A percentile compares a stretch with the other conserved stretches of the same genome.
phyloP scores from a whole-genome alignment of 2,888 invertebrate species.

The Buathra laborator region DNA sequence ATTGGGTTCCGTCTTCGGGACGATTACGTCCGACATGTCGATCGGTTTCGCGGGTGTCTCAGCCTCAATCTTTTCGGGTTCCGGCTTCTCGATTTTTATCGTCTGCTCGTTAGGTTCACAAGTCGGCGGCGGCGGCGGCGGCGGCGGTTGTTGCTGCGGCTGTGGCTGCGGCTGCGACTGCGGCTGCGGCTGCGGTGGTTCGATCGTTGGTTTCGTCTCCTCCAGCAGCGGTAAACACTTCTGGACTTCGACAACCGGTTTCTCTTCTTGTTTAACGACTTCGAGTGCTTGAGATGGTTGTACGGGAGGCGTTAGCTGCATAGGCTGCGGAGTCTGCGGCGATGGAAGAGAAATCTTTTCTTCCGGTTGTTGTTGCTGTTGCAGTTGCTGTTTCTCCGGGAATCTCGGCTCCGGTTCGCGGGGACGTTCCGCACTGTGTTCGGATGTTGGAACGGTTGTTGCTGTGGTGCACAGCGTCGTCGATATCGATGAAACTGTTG shows the following conservation, averaged over 20 bases:
- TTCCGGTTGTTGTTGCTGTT: conserved; percentile 24
- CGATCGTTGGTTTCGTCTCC: conserved; percentile 49
- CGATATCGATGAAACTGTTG: conserved; percentile 71
- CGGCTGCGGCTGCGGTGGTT: conserved; percentile 13
- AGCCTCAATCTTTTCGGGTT: conserved; percentile 54
- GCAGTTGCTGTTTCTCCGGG: conserved; percentile 29
- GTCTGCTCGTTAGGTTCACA: conserved; percentile 68
- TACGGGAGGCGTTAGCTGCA: conserved; percentile 75
- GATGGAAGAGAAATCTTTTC: conserved; percentile 10
- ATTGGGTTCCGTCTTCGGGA: conserved; percentile 72
- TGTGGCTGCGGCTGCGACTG: not conserved
- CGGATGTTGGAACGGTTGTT: conserved; percentile 34
- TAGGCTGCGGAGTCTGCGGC: conserved; percentile 73
- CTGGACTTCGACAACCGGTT: conserved; percentile 53
- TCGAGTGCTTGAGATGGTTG: conserved; percentile 70
- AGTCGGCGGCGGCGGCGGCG: not conserved
- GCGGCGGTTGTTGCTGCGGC: conserved; percentile 27
- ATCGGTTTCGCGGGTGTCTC: conserved; percentile 28
- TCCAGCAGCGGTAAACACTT: conserved; percentile 54
- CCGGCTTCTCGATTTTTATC: conserved; percentile 71
- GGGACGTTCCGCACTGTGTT: conserved; percentile 54
- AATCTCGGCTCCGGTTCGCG: conserved; percentile 65
- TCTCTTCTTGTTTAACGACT: conserved; percentile 78
- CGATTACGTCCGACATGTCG: conserved; percentile 48
- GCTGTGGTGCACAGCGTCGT: conserved; percentile 60